Evolutionary conservation across 2,113 vertebrate genomes (phyloP), one percentile per base, ranked within the genome.

Genomic region (Lutjanus erythropterus): DNA sequence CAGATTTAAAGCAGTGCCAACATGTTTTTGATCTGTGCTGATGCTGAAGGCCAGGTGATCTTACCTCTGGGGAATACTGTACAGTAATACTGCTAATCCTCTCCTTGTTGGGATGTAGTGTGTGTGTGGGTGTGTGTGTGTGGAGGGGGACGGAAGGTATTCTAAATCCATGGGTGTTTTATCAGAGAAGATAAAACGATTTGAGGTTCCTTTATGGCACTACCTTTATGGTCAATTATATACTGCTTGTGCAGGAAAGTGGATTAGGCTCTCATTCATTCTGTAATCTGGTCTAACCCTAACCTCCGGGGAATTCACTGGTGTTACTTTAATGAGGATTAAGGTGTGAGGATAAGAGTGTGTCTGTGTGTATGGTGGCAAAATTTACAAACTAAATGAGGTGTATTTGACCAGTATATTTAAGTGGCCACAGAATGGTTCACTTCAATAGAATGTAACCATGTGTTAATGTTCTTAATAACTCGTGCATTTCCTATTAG

Each of bases 81-180:
- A 53, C 46, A 52, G 59, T 68, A 81, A 86, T 84, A 68, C 53
- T 31, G 19, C 56, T 86, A 84, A 86, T 86, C 81, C 80, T 52
- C 39, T 33, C 23, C 27, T 72, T 39, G 2, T 33, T 16, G 41
- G 9, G 68, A 21, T 67, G 60, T n/a, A 50, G 52, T 18, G 39
- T 44, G 42, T 49, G 31, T 35, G 31, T 55, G 50, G 14, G 31
- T 49, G 33, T 39, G 58, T 61, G 58, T 49, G 47, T 47, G 67
- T 16, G 9, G 31, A 21, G 10, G 15, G 2, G 50, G 6, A 37
- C 11, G 12, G 11, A 27, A 29, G 47, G 16, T 71, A 31, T 47
- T 80, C 46, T 61, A 49, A 81, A 77, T 61, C 47, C 52, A 11
- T n/a, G 9, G 50, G 65, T 56, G 39, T 86, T 74, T 75, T 78